phyloP scores from a whole-genome alignment of 2,113 vertebrate species.

The Marmota monax region DNA sequence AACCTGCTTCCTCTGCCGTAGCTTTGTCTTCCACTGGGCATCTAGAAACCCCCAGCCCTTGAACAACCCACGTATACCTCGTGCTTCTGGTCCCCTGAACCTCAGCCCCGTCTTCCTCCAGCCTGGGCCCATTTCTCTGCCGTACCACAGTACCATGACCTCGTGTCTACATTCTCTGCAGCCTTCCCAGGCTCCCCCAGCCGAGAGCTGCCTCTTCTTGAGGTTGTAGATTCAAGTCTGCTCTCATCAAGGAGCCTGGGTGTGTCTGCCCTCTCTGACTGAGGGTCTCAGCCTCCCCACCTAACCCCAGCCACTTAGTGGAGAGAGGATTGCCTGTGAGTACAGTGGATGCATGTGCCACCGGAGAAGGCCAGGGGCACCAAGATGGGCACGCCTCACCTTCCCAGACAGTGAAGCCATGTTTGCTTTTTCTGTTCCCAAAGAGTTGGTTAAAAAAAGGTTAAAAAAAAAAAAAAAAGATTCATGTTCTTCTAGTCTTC shows the following conservation, averaged over 20 bases:
- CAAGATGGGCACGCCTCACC: not conserved
- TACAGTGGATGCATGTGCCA: not conserved
- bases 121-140: not conserved
- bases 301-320: not conserved
- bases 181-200: not conserved
- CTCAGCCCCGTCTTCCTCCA: not conserved
- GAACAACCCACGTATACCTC: not conserved
- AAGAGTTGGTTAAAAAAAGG: not conserved
- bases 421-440: not conserved
- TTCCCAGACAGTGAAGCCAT: not conserved
- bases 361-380: not conserved
- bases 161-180: not conserved
- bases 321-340: not conserved
- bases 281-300: not conserved
- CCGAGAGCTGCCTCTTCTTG: not conserved
- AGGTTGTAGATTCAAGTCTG: not conserved
- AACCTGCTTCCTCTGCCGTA: not conserved
- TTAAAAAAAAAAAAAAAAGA: not conserved
- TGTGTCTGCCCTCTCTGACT: not conserved
- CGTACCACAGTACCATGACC: not conserved
- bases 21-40: not conserved
- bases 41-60: not conserved
- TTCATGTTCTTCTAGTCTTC: slow-evolving; percentile 12
- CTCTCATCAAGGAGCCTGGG: not conserved
- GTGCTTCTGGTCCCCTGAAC: not conserved